Base-by-base conservation (phyloP, 1,140 invertebrate species). In the Bicyclus anynana region DNA sequence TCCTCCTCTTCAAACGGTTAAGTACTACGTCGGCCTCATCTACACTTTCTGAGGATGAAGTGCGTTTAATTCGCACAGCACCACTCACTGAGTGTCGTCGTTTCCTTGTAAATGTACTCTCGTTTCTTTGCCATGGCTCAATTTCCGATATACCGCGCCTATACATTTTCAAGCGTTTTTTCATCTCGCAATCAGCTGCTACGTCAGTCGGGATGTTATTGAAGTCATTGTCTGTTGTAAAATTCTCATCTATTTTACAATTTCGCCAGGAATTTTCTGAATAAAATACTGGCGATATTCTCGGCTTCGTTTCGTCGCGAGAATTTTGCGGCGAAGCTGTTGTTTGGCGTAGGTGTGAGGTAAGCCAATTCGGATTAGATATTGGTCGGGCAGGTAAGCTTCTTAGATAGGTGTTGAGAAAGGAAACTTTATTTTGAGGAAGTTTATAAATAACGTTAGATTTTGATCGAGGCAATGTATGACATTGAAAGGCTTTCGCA, bases 351-450 rank as follows among this genome's bases (percentile, higher is more conserved):
- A 77, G 67, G 51, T 74, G 65, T 78, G 77, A 70, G 62, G 74
- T 69, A 73, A 81, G 69, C 81, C 80, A 84, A 76, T 84, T 75
- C 55, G 76, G 75, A 83, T 81, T 84, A 69, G 76, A 72, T 54
- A 62, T 67, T 60, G 75, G 75, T 50, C 82, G 74, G 7, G 68
- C 66, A 50, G 80, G 82, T 81, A 89, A 79, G 70, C 89, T 89
- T 76, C 83, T 89, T 61, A 90, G 75, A 59, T 90, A 90, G 65
- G 87, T 90, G 55, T 89, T 87, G 21, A 90, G 72, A 66, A 90
- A 90, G 18, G 80, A 86, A 67, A 89, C 72, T 59, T 89, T 88
- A 69, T 86, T 88, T 59, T 74, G 70, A n/a, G 85, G 83, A 9
- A 72, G 72, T 35, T 73, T 70, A 54, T 85, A 88, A 35, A 73